phyloP scores from a whole-genome alignment of 1,140 invertebrate genomes.

The Riptortus pedestris region DNA sequence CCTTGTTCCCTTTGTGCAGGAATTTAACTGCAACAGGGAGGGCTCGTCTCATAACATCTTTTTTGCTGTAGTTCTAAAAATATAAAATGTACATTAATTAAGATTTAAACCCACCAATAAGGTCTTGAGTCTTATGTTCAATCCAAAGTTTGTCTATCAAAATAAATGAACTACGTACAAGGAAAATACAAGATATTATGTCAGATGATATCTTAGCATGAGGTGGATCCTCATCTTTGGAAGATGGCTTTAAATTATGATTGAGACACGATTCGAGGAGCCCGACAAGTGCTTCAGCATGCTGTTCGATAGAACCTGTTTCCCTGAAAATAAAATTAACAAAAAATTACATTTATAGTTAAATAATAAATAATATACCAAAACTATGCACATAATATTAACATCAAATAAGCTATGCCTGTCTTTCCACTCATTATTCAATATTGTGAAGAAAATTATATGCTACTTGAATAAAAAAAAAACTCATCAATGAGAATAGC shows the following conservation, averaged over 20 bases:
- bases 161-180: constrained; percentile 46
- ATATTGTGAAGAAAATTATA: too few relatives aligned
- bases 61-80: constrained; percentile 74
- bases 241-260: constrained; percentile 73
- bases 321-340: constrained; percentile 48
- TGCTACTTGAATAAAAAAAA: too few relatives aligned
- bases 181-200: constrained; percentile 84
- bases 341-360: constrained; percentile 18
- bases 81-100: constrained; percentile 29
- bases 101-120: neutral
- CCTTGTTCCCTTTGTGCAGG: constrained; percentile 77
- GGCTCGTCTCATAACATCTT: constrained; percentile 76
- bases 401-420: too few relatives aligned
- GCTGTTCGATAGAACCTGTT: constrained; percentile 73
- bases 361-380: neutral
- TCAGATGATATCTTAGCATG: constrained; percentile 92
- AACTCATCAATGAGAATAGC: too few relatives aligned
- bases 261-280: constrained; percentile 77
- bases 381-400: constrained; percentile 3
- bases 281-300: constrained; percentile 68
- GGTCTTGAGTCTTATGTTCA: neutral
- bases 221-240: constrained; percentile 73
- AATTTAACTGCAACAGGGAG: constrained; percentile 85
- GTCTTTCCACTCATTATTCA: too few relatives aligned
- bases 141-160: neutral